Evolutionary conservation across 2,888 invertebrate genomes (phyloP).

Genomic region (Pandemis cinnamomeana): DNA sequence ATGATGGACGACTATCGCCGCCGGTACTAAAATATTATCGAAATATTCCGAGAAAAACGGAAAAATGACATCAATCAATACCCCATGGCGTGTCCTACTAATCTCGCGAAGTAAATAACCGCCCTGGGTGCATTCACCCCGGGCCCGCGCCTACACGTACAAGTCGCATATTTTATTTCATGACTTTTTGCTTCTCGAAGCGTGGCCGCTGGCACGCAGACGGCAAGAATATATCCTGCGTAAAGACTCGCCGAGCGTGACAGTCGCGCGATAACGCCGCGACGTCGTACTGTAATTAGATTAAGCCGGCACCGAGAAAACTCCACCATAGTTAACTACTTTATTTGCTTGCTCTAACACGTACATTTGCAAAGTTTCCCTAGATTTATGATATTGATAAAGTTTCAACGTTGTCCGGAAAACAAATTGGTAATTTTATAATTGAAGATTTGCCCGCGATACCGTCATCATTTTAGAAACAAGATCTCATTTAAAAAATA

Average conservation of each 20-base stretch:
- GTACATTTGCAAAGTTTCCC: slow-evolving; percentile 24
- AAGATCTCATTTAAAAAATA: slow-evolving; percentile 13
- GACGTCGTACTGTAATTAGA: slow-evolving; percentile 68
- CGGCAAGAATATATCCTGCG: slow-evolving; percentile 68
- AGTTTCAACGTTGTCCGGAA: slow-evolving; percentile 28
- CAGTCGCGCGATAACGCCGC: slow-evolving; percentile 65
- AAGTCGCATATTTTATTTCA: slow-evolving; percentile 58
- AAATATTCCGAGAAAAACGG: slow-evolving; percentile 49
- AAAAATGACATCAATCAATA: slow-evolving; percentile 72
- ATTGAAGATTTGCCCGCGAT: slow-evolving; percentile 7
- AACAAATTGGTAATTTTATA: slow-evolving; percentile 34
- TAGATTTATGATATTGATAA: slow-evolving; percentile 38
- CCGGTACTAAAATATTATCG: slow-evolving; percentile 52
- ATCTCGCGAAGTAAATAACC: slow-evolving; percentile 52
- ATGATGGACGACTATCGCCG: slow-evolving; percentile 64
- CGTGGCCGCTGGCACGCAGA: slow-evolving; percentile 53
- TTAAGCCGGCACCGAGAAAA: slow-evolving; percentile 58
- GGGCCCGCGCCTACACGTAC: slow-evolving; percentile 45
- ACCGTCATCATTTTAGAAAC: slow-evolving; percentile 6
- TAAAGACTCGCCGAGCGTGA: slow-evolving; percentile 65
- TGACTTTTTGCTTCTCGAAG: slow-evolving; percentile 59
- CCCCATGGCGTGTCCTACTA: slow-evolving; percentile 59
- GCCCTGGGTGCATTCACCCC: slow-evolving; percentile 57
- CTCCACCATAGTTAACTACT: slow-evolving; percentile 44
- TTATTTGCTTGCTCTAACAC: slow-evolving; percentile 25